Percentiles rank a stretch among this genome's conserved stretches.
phyloP scores from a whole-genome alignment of 2,113 vertebrate genomes.

The Hemibates koningsi region DNA sequence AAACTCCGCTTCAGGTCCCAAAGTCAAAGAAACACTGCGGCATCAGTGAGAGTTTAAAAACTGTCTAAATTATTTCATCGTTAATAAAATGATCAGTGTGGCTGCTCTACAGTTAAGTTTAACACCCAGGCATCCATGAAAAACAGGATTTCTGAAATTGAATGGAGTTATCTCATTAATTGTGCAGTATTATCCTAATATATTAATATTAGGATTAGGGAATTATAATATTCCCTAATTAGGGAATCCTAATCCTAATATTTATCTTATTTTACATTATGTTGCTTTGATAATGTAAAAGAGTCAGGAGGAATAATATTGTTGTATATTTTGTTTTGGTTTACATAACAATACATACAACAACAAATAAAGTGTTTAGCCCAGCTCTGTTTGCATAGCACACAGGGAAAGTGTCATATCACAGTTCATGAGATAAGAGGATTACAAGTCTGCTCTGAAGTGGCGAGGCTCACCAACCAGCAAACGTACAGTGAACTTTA shows the following conservation, averaged over 20 bases:
- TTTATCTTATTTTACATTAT: not conserved
- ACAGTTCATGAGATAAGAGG: not conserved
- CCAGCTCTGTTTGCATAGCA: accelerated
- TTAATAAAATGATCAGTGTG: not conserved
- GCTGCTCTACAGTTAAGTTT: not conserved
- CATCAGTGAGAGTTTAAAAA: not conserved
- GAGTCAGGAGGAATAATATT: not conserved
- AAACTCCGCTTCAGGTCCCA: accelerated
- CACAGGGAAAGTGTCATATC: not conserved
- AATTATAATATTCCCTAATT: not conserved
- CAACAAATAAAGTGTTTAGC: not conserved
- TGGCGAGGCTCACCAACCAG: not conserved
- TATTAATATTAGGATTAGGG: not conserved
- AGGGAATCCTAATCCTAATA: accelerated
- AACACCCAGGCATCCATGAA: not conserved
- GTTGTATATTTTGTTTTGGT: accelerated
- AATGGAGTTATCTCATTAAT: not conserved
- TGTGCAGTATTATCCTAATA: not conserved
- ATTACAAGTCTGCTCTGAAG: not conserved
- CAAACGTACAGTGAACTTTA: not conserved
- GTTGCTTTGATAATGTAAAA: not conserved
- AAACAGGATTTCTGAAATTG: not conserved
- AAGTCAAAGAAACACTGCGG: accelerated
- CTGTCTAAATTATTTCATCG: not conserved
- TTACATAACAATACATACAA: not conserved